A percentile compares a stretch with the other conserved stretches of the same genome.
Conservation (phyloP, 2,888 invertebrate species). For the Dichetophora obliterata region DNA sequence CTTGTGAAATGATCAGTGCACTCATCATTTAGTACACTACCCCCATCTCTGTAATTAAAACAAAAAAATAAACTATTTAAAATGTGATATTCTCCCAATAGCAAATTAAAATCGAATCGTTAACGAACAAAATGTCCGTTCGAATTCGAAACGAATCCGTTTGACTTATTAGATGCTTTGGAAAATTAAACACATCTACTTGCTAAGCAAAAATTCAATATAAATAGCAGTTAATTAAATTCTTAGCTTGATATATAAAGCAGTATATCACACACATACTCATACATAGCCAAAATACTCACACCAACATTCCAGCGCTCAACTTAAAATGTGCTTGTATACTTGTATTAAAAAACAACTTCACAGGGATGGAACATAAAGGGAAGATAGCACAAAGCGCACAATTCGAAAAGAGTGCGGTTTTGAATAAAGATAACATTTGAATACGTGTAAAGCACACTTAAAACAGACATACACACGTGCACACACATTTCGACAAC, state of each 20-base stretch:
- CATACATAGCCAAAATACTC: no score
- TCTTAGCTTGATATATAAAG: slow-evolving; percentile 21
- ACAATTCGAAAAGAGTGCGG: slow-evolving; percentile 7
- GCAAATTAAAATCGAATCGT: no score
- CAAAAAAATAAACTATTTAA: no score
- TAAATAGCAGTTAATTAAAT: slow-evolving; percentile 46
- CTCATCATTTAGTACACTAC: no score
- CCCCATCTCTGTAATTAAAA: no score
- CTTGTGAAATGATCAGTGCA: no score
- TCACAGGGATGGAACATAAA: neutral
- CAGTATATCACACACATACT: neutral
- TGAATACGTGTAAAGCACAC: neutral
- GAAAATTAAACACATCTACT: slow-evolving; percentile 1
- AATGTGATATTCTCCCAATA: no score
- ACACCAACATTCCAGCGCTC: no score
- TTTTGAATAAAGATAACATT: neutral
- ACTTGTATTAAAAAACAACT: neutral
- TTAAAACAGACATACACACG: neutral
- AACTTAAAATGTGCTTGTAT: no score
- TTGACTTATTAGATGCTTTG: neutral
- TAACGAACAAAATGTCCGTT: no score
- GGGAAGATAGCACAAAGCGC: neutral
- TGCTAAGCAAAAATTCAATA: slow-evolving; percentile 33
- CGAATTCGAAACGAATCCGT: neutral
- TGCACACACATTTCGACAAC: neutral